Conservation (phyloP, 2,113 vertebrate genomes). For the Papio anubis region DNA sequence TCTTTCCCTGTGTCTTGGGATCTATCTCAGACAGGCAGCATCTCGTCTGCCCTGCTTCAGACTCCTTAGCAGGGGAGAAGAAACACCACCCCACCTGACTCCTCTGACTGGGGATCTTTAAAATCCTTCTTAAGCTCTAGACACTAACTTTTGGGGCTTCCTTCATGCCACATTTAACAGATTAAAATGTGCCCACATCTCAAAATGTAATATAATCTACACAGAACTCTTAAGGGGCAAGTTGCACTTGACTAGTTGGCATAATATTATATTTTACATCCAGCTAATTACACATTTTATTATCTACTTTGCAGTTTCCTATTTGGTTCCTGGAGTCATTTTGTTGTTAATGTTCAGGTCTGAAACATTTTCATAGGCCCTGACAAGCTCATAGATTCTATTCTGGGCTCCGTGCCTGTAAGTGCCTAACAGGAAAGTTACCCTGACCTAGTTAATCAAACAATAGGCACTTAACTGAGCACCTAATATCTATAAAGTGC, state of each 20-base stretch:
- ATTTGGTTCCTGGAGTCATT: conserved; percentile 10
- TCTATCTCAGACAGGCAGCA: neutral
- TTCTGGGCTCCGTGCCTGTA: neutral
- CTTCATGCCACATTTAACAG: neutral
- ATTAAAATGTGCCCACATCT: neutral
- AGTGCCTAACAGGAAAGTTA: neutral
- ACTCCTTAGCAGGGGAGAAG: neutral
- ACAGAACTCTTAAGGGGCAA: neutral
- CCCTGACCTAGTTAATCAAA: neutral
- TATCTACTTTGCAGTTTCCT: neutral
- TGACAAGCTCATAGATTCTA: neutral
- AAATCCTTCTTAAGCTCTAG: neutral
- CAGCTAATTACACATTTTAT: neutral
- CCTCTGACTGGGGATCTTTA: neutral
- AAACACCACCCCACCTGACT: fast-evolving
- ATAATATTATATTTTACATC: neutral
- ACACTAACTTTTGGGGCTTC: neutral
- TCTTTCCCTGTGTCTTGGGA: neutral
- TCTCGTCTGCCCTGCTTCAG: neutral
- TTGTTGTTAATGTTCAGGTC: neutral
- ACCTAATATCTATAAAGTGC: neutral
- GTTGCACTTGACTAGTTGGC: neutral
- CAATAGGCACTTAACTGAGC: neutral
- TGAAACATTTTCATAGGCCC: neutral
- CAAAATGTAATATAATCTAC: neutral